phyloP scores from a whole-genome alignment of 2,113 vertebrate species.

The Ranitomeya imitator region DNA sequence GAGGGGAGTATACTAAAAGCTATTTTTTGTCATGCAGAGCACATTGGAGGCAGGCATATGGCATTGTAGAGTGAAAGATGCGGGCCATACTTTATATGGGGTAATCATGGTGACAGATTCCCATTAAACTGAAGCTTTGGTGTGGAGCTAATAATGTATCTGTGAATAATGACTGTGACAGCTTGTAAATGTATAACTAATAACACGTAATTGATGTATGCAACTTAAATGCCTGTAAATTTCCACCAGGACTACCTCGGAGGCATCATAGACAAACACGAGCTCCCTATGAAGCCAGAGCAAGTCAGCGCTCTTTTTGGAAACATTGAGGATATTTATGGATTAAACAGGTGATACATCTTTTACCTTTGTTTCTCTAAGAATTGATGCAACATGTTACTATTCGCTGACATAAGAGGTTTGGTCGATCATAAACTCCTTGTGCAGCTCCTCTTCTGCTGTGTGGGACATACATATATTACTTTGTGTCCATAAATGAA shows the following conservation, averaged over 20 bases:
- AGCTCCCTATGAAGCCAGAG: constrained; percentile 85
- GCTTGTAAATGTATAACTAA: neutral
- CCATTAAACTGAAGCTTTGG: too few relatives aligned
- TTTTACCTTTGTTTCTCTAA: neutral
- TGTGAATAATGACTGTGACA: neutral
- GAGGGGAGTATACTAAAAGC: too few relatives aligned
- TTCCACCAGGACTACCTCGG: constrained; percentile 87
- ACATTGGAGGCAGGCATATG: too few relatives aligned
- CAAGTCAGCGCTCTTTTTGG: constrained; percentile 93
- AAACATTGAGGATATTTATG: constrained; percentile 96
- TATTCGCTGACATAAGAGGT: neutral
- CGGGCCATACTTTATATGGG: too few relatives aligned
- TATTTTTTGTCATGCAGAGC: too few relatives aligned
- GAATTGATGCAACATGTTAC: neutral
- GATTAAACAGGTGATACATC: constrained; percentile 86
- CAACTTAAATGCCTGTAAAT: fast-evolving
- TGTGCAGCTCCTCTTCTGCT: too few relatives aligned
- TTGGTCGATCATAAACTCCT: too few relatives aligned
- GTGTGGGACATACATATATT: too few relatives aligned
- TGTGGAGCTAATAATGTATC: neutral
- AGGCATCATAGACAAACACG: constrained; percentile 86
- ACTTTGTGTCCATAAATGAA: too few relatives aligned
- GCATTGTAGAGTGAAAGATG: too few relatives aligned
- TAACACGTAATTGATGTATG: neutral
- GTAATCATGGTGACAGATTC: too few relatives aligned